Evolutionary conservation across 2,888 invertebrate species (phyloP).

Genomic region (Netelia fuscicornis): DNA sequence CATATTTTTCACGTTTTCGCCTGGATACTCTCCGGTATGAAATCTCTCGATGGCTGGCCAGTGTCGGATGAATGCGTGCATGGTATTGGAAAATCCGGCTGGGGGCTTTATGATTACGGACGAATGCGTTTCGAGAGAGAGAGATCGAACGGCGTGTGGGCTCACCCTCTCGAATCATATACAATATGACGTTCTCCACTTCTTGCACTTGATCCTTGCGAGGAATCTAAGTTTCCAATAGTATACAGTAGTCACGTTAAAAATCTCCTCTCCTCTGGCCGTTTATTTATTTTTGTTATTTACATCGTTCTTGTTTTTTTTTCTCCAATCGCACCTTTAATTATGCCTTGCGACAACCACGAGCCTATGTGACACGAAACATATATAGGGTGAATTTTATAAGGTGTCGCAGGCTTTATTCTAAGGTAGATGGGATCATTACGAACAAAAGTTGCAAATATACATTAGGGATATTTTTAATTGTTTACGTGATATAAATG

Average conservation of each 20-base stretch:
- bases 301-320: not conserved
- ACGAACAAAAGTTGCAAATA: too few species aligned
- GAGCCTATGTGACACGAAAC: constrained; percentile 2
- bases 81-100: constrained; percentile 47
- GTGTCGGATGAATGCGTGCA: constrained; percentile 35
- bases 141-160: not conserved
- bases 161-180: not conserved
- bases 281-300: too few species aligned
- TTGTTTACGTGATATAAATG: too few species aligned
- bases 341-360: constrained; percentile 74
- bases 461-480: too few species aligned
- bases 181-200: not conserved
- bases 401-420: too few species aligned
- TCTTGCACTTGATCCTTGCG: constrained; percentile 9
- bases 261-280: too few species aligned
- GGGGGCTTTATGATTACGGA: constrained; percentile 36
- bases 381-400: not conserved
- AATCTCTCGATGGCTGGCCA: constrained; percentile 28
- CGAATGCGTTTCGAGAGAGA: constrained; percentile 49
- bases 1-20: constrained; percentile 24
- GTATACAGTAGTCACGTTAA: not conserved
- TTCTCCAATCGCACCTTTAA: constrained; percentile 71
- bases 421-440: too few species aligned
- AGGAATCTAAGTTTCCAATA: constrained; percentile 11
- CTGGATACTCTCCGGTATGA: constrained; percentile 17